Conservation (phyloP, 2,113 vertebrate species). For the Opisthocomus hoazin region DNA sequence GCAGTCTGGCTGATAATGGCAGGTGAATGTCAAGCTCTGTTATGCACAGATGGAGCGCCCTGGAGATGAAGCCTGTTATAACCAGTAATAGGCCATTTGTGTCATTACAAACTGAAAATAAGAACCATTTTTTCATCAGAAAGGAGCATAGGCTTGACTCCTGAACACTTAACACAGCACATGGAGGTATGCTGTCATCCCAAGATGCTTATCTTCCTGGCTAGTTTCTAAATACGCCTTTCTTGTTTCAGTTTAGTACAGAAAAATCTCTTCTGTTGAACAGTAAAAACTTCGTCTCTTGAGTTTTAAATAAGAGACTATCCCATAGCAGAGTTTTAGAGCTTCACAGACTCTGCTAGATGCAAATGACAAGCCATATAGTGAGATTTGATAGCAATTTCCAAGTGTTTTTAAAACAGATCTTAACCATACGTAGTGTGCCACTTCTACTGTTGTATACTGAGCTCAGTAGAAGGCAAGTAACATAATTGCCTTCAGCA, state of each 20-base stretch:
- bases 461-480: conserved; percentile 14
- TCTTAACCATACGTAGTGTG: background rate
- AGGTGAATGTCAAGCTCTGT: background rate
- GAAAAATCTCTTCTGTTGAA: background rate
- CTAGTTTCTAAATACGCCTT: background rate
- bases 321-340: background rate
- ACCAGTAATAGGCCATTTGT: background rate
- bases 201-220: background rate
- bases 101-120: background rate
- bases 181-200: background rate
- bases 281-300: background rate
- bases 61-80: background rate
- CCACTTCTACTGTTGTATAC: background rate
- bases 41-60: background rate
- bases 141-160: background rate
- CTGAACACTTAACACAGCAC: background rate
- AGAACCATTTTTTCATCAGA: background rate
- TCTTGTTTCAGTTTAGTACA: background rate
- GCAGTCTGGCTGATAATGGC: background rate
- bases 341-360: background rate
- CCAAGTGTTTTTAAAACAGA: background rate
- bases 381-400: background rate
- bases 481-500: conserved; percentile 35
- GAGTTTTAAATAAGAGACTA: background rate
- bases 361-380: background rate